Evolutionary conservation across 2,888 invertebrate species (phyloP), one percentile per base, ranked within the genome.

Genomic region (Yponomeuta cagnagella): DNA sequence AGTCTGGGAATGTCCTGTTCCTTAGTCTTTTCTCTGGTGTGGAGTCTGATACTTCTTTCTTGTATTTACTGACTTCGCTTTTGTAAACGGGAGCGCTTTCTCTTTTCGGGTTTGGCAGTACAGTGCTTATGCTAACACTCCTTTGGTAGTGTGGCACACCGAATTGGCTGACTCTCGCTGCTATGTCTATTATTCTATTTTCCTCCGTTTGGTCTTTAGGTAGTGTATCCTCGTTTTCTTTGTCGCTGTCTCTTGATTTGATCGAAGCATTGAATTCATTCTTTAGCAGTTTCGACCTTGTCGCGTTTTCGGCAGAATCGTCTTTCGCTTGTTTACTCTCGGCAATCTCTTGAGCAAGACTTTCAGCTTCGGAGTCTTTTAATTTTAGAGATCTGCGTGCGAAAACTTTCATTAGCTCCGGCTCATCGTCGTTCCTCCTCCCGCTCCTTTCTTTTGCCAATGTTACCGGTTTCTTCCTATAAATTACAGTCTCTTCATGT

Each of bases 371-470:
- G 5, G 88, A 87, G 77, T 96, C 96, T 87, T 95, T 96, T n/a
- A 96, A 89, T 86, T 96, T 96, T 0, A 96, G 87, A n/a, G 96
- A 96, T 72, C 96, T 88, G 66, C 96, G 89, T 0, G 96, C 96
- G 80, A 96, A 96, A 0, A 96, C 96, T 86, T 96, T 96, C 94
- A 96, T 95, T 10, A 96, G 82, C 84, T 96, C 96, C 0, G 96
- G 96, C 81, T 96, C 95, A 58, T 95, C 95, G 72, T 96, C 95
- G 71, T 93, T 93, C 76, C 89, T 93, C 70, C 81, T 87, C 66
- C 87, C 87, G 48, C 84, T 84, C 72, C 86, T 88, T 74, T 91
- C 90, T 77, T 83, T 87, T 10, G 86, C 80, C n/a, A 82, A 71
- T 2, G 92, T 83, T 4, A 93, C 79, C 0, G 93, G 93, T 77